Base-by-base conservation (phyloP, 2,113 vertebrate species). In the Phasianus colchicus region DNA sequence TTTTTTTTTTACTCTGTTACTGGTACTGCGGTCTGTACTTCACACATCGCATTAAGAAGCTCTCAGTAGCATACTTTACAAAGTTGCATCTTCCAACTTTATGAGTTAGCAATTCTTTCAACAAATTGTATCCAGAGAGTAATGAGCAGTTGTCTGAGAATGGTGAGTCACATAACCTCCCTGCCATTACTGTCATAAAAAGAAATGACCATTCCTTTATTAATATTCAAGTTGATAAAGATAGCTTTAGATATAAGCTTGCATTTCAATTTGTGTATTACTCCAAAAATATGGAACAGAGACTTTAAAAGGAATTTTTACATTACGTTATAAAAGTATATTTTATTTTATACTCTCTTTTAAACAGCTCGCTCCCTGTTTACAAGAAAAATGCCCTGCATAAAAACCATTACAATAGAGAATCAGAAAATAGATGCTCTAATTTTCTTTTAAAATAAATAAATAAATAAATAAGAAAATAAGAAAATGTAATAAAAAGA, bases 401-500 rank as follows among this genome's bases (percentile, higher is more conserved):
- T 89, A 84, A 86, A 79, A 40, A 77, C 90, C 55, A 83, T 76
- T 88, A 83, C 77, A 89, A 89, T 6, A 80, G 48, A 15, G 52
- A 89, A 89, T 94, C 84, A 96, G 71, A 94, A 97, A 98, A 96
- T 94, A 72, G 91, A 92, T 96, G 96, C 91, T 93, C 85, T 86
- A 97, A 94, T 95, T 96, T 95, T 94, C 81, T 83, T 96, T 96
- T 89, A 77, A 94, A 95, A 96, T 95, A 97, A 97, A 96, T 95
- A 97, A 97, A 96, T 69, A 24, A 88, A 85, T 84, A 93, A 95
- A 96, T 95, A 43, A 17, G 38, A 38, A 93, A 94, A 95, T 84
- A 80, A 95, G 92, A 93, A 93, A 97, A 97, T 94, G 95, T 94
- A 97, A 97, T 96, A 97, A 97, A 97, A 97, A 97, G 97, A 98